These are phyloP conservation scores for Pedionomus torquatus DNA, from an alignment of 2,113 vertebrate species.

Conservation along the genomic window DNA sequence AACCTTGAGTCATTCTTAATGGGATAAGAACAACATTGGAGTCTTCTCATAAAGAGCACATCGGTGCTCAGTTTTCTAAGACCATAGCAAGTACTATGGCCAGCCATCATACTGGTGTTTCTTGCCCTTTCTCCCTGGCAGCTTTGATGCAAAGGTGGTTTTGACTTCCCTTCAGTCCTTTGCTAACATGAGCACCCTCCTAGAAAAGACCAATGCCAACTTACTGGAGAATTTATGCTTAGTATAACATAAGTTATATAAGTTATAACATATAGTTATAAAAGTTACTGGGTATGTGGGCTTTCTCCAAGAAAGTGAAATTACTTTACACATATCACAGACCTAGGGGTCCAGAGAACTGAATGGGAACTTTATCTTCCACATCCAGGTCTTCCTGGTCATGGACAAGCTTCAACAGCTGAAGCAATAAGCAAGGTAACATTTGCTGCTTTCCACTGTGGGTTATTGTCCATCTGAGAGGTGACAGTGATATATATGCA, in stretches of 20 bases:
- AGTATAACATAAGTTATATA: not conserved
- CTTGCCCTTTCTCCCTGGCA: not conserved
- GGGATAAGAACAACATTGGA: not conserved
- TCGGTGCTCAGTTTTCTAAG: not conserved
- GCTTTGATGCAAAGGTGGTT: not conserved
- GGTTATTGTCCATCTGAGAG: not conserved
- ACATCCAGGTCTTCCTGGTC: not conserved
- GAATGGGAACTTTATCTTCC: not conserved
- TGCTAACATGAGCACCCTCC: not conserved
- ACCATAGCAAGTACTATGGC: not conserved
- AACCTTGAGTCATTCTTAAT: not conserved
- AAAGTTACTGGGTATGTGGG: not conserved
- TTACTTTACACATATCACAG: not conserved
- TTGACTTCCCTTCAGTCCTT: not conserved
- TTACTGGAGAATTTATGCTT: not conserved
- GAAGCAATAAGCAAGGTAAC: not conserved
- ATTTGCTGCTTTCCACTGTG: not conserved
- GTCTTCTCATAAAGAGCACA: not conserved
- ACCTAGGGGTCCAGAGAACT: not conserved
- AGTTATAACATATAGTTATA: too few species aligned
- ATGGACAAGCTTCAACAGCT: not conserved
- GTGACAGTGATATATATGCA: not conserved
- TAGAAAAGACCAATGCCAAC: not conserved
- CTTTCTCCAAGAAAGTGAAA: not conserved
- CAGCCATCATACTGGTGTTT: not conserved